Base-by-base conservation (phyloP, 2,113 vertebrate species). In the Cryptotis parvus region DNA sequence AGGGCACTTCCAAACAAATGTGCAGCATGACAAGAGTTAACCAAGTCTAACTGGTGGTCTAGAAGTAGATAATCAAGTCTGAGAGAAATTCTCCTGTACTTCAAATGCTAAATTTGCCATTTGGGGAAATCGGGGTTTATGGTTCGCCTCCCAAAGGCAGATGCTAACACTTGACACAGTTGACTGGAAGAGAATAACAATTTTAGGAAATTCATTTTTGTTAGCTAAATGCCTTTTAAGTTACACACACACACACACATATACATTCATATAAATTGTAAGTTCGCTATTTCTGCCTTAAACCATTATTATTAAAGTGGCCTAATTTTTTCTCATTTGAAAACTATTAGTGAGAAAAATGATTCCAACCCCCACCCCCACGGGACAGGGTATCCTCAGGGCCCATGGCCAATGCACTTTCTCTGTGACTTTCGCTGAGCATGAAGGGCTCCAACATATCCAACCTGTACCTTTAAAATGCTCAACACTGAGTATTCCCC, bases 401-500 rank as follows among this genome's bases (percentile, higher is more conserved):
- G 41, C 58, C 65, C 87, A 68, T n/a, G 33, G 92, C 72, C 94
- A 91, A 96, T 70, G 82, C 92, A 93, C 84, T 81, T 95, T 91
- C 93, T 87, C 33, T 86, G 90, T 74, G 92, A 96, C 92, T 96
- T 95, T 94, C 0, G 0, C 84, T 88, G 91, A 96, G 91, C 89
- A 94, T 94, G 93, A 96, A 93, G 97, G 97, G 95, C 95, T 97
- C 97, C 97, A 97, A 97, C 81, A 96, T 94, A 96, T 33, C 92
- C 95, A 97, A 96, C 92, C 95, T 97, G 90, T 94, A 96, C 86
- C 90, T 98, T 98, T 96, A 97, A 96, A 97, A 97, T 95, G 91
- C 92, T 97, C 95, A 97, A 98, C 97, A 97, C 95, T 87, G 90
- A 97, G 96, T 97, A 97, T 95, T 97, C 98, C 97, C 97, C 79